Evolutionary conservation across 1,140 invertebrate species (phyloP).

Genomic region (Trachelipus rathkii): DNA sequence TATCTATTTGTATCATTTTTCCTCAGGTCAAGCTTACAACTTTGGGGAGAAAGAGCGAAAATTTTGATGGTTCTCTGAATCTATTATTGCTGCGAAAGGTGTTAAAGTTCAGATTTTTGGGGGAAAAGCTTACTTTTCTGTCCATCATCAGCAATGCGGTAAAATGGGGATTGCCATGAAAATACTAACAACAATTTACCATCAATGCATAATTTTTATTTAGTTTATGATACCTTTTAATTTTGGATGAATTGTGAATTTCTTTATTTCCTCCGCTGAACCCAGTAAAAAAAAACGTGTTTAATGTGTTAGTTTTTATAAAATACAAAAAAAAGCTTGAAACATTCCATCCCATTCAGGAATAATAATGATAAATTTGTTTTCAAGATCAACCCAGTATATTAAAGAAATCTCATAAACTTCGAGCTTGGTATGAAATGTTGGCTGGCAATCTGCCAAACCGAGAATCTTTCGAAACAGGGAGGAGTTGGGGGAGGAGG

Average conservation of each 20-base stretch:
- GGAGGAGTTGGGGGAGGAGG: slow-evolving; percentile 44
- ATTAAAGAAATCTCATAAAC: slow-evolving; percentile 74
- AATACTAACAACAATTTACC: no score
- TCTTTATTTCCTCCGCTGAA: no score
- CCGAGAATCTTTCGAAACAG: slow-evolving; percentile 57
- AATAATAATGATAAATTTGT: not conserved
- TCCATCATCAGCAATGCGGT: slow-evolving; percentile 50
- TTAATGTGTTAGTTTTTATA: no score
- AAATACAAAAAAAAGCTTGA: no score
- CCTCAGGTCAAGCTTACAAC: slow-evolving; percentile 53
- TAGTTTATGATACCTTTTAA: no score
- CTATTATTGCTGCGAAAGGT: slow-evolving; percentile 78
- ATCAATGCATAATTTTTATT: no score
- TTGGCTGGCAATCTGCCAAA: slow-evolving; percentile 60
- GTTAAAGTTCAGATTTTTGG: slow-evolving; percentile 68
- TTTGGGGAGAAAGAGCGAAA: slow-evolving; percentile 74
- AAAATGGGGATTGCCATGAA: no score
- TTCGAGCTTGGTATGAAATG: slow-evolving; percentile 87
- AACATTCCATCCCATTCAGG: no score
- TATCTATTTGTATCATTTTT: no score
- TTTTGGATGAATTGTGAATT: no score
- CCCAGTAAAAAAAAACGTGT: no score
- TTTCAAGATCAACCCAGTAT: slow-evolving; percentile 79
- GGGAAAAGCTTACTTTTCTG: slow-evolving; percentile 66
- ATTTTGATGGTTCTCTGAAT: slow-evolving; percentile 67